Evolutionary conservation across 2,888 invertebrate species (phyloP).

Genomic region (Empis stercorea): DNA sequence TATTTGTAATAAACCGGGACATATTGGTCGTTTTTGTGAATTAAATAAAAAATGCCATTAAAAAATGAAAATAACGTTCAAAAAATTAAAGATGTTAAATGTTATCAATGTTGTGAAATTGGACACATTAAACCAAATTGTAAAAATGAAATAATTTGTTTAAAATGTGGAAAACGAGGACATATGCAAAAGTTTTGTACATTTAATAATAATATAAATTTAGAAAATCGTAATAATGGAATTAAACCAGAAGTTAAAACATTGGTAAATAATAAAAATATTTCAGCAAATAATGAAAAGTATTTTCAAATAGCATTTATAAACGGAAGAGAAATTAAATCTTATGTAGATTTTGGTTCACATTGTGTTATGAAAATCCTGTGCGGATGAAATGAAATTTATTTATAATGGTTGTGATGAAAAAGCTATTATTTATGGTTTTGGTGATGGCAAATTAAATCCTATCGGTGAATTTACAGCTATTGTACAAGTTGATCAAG

Average conservation of each 20-base stretch:
- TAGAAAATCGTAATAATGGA: conserved; percentile 2
- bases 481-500: background rate
- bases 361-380: background rate
- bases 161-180: conserved; percentile 7
- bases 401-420: background rate
- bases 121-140: conserved; percentile 7
- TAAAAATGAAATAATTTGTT: conserved; percentile 4
- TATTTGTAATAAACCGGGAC: conserved; percentile 4
- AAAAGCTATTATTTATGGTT: background rate
- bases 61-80: background rate
- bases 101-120: conserved; percentile 3
- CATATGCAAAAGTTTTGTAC: conserved; percentile 7
- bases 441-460: background rate
- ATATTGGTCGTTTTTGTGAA: conserved; percentile 6
- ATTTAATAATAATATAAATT: conserved; percentile 1
- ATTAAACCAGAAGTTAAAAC: conserved; percentile 2
- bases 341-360: background rate
- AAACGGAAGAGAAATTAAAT: conserved; percentile 1
- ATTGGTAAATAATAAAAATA: background rate
- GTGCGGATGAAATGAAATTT: too few relatives aligned
- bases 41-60: too few relatives aligned
- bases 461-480: background rate
- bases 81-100: background rate
- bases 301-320: background rate
- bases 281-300: background rate